Evolutionary conservation across 2,888 invertebrate genomes (phyloP), one percentile per base, ranked within the genome.

Genomic region (Melitaea athalia): DNA sequence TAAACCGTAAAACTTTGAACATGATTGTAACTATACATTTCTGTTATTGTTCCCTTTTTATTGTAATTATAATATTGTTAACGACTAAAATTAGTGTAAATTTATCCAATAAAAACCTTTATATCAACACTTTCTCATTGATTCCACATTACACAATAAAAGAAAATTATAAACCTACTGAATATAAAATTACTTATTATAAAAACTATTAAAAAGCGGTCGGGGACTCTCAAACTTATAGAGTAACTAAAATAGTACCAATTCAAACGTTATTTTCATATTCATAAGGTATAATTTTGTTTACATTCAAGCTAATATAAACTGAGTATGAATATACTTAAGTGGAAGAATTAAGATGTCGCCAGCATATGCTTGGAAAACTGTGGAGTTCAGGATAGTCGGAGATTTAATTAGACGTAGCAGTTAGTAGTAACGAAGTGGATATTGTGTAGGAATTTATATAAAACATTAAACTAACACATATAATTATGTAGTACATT

Each of bases 331-430:
- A 62, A 55, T 45, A 55, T 61, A 60, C 10, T 38, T 43, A 57
- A 57, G 31, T 52, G 52, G 47, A 61, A 31, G 55, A 61, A 66
- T 61, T 33, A 38, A 66, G 66, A 66, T 62, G 66, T 66, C 66
- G n/a, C 61, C 38, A 38, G 38, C 61, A 66, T n/a, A 24, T 55
- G 66, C 55, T 55, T 33, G 55, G 66, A 47, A 47, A 66, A 61
- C 55, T 45, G 33, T 59, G 50, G 52, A 57, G 55, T 64, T 64
- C 38, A 38, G 45, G 50, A 65, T 65, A 50, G 33, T 52, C 59
- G 52, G 31, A 65, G 43, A 65, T 60, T 65, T 65, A 61, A 61
- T 66, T 61, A 62, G 14, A 47, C 47, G n/a, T 17, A 31, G 24
- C 24, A 24, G 24, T 24, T 24, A 52, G 14, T 14, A 42, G 14